These are phyloP conservation scores for Pseudopleuronectes americanus DNA, from an alignment of 2,797 vertebrate genomes.

Conservation along the genomic window DNA sequence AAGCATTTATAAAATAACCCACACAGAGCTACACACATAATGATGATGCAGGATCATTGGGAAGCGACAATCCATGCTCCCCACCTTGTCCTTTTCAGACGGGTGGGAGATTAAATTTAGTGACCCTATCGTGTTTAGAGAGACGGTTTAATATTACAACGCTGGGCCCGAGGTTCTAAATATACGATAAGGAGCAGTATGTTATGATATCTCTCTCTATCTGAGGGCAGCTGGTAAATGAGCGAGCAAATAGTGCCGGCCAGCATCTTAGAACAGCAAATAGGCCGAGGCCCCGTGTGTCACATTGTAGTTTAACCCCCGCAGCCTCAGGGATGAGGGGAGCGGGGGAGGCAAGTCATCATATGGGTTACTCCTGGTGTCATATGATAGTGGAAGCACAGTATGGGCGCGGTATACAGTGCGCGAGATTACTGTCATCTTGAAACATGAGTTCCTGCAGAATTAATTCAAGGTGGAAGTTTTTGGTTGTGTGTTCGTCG, in stretches of 20 bases:
- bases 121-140: constrained; percentile 86
- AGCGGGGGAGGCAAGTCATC: constrained; percentile 50
- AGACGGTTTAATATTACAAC: constrained; percentile 91
- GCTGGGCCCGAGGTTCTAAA: constrained; percentile 86
- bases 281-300: constrained; percentile 71
- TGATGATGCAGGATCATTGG: constrained; percentile 57
- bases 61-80: constrained; percentile 48
- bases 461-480: neutral
- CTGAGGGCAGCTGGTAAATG: constrained; percentile 86
- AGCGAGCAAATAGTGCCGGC: constrained; percentile 81
- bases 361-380: constrained; percentile 66
- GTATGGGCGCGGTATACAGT: constrained; percentile 38
- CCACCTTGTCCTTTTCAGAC: constrained; percentile 83
- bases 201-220: constrained; percentile 89
- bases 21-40: constrained; percentile 15
- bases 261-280: constrained; percentile 68
- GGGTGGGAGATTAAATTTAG: constrained; percentile 87
- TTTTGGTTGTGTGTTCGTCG: neutral
- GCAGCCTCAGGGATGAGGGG: constrained; percentile 15
- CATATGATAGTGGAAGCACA: constrained; percentile 41
- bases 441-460: constrained; percentile 17
- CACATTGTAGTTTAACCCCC: constrained; percentile 73
- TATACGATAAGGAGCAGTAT: constrained; percentile 87
- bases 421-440: constrained; percentile 41
- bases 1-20: constrained; percentile 23